Evolutionary conservation across 2,797 vertebrate species (phyloP).

Genomic region (Trachurus trachurus): DNA sequence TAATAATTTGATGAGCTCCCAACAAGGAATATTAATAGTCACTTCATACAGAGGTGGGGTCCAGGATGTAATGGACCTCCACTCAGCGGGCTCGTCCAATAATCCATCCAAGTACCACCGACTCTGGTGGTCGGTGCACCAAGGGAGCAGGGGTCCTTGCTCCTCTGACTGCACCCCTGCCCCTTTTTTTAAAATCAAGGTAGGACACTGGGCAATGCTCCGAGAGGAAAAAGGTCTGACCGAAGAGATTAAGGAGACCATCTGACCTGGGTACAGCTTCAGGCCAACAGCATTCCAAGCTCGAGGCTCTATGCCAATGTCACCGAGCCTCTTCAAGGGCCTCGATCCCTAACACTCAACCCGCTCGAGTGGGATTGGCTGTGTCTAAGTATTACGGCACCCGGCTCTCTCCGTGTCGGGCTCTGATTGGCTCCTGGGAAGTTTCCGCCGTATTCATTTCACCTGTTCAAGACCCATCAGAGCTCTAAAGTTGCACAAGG

Average conservation of each 20-base stretch:
- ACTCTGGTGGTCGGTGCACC: neutral
- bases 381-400: conserved; percentile 3
- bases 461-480: conserved; percentile 78
- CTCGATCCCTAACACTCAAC: conserved; percentile 21
- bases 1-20: neutral
- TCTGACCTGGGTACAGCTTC: conserved; percentile 49
- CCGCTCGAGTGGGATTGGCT: conserved; percentile 36
- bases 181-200: conserved; percentile 10
- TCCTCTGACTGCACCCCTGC: neutral
- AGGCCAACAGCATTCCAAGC: conserved; percentile 35
- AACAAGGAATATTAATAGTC: conserved; percentile 5
- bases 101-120: conserved; percentile 6
- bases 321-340: conserved; percentile 28
- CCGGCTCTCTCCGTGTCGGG: neutral
- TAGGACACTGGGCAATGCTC: conserved; percentile 24
- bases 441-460: conserved; percentile 62
- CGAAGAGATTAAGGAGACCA: conserved; percentile 24
- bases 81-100: neutral
- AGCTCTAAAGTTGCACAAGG: conserved; percentile 56
- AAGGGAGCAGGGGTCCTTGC: neutral
- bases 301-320: conserved; percentile 30
- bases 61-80: neutral
- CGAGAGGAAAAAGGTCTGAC: conserved; percentile 20
- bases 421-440: conserved; percentile 41
- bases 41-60: neutral